Evolutionary conservation across 2,888 invertebrate species (phyloP), one percentile per base, ranked within the genome.

Genomic region (Apeira syringaria): DNA sequence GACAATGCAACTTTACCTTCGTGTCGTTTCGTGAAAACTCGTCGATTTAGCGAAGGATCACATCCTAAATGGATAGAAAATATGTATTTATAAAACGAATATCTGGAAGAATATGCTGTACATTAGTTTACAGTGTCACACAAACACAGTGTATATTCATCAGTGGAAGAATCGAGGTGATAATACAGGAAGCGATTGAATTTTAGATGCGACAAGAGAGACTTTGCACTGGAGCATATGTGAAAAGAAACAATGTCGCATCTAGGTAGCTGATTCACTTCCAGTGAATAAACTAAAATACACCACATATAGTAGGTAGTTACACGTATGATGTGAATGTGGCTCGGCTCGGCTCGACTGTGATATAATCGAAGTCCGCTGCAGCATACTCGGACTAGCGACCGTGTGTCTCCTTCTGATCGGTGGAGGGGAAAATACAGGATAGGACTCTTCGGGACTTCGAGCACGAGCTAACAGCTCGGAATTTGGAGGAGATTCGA

Each of bases 261-360:
- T 41, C 43, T 36, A 32, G 38, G 13, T 22, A 40, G 26, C 25
- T 7, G 10, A 34, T 8, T 30, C 22, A 17, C 30, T 33, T 26
- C 15, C 29, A 9, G 25, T 26, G 40, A 20, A 10, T 46, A 12
- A 47, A 24, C 33, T 44, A 26, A 24, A 24, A 24, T 3, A 43
- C 33, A 34, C 18, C 50, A 47, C 39, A 44, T 45, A 27, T 30
- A 32, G 84, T 76, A 89, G 74, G 84, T 76, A 89, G 74, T 94
- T 97, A 97, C 97, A 97, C 92, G 96, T 96, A 80, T 97, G 97
- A 91, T 97, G 97, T 61, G 97, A 97, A 68, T 91, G 89, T 41
- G 93, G 92, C 56, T 87, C 88, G 59, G 94, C 94, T 68, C 94
- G 92, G 53, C 96, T 95, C 55, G 94, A 94, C 68, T 94, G 93